Percentiles rank a stretch among this genome's conserved stretches.
These are phyloP conservation scores for Mizuhopecten yessoensis DNA, from an alignment of 1,140 invertebrate species.

Conservation along the genomic window DNA sequence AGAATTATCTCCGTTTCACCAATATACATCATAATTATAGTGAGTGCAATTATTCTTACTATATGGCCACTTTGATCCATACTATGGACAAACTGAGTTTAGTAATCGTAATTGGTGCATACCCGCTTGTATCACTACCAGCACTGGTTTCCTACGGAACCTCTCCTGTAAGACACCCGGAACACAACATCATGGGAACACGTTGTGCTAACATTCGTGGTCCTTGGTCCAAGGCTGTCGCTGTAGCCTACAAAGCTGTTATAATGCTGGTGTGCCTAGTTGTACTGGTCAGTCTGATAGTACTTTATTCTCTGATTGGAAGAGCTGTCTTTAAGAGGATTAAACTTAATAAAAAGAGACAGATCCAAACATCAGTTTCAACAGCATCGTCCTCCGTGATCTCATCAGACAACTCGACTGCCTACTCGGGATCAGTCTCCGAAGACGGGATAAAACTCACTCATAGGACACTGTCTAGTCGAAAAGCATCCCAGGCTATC, in stretches of 20 bases:
- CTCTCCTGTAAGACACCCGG: not conserved
- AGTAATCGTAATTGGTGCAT: not conserved
- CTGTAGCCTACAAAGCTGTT: not conserved
- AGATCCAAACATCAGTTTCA: not conserved
- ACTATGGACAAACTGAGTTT: not conserved
- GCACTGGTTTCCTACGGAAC: not conserved
- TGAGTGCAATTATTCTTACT: too few species aligned
- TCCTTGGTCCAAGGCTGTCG: not conserved
- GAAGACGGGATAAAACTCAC: not conserved
- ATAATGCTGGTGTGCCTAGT: not conserved
- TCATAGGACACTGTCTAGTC: not conserved
- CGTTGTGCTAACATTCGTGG: constrained; percentile 7
- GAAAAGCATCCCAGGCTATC: not conserved
- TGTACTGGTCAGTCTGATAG: not conserved
- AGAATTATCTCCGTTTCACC: too few species aligned
- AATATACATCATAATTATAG: too few species aligned
- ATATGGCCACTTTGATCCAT: too few species aligned
- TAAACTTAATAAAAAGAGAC: not conserved
- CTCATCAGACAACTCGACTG: not conserved
- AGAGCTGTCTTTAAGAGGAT: not conserved
- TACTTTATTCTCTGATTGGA: not conserved
- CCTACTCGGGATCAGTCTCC: not conserved
- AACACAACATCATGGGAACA: not conserved
- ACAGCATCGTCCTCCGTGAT: not conserved
- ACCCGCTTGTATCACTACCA: not conserved